Evolutionary conservation across 2,888 invertebrate genomes (phyloP).

Genomic region (Azorinus chamasolen): DNA sequence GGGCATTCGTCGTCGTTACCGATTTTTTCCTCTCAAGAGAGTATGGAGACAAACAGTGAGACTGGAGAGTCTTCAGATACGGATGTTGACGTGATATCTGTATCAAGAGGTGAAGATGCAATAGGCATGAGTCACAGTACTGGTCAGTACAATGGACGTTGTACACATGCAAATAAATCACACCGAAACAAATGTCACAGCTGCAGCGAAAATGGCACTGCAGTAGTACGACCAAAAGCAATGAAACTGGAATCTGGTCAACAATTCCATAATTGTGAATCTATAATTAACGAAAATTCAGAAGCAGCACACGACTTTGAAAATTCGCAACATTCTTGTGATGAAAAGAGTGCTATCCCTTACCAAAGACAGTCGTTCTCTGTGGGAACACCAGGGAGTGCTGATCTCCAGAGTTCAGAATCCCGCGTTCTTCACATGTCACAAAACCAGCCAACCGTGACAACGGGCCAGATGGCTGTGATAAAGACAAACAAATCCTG

Average conservation of each 20-base stretch:
- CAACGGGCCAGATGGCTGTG: background rate
- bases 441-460: constrained; percentile 29
- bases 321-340: background rate
- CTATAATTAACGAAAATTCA: background rate
- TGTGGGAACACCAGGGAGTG: background rate
- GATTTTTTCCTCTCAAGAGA: constrained; percentile 56
- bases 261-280: constrained; percentile 40
- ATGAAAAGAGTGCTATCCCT: background rate
- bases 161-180: background rate
- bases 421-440: constrained; percentile 50
- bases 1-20: constrained; percentile 45
- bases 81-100: constrained; percentile 50
- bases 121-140: background rate
- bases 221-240: constrained; percentile 54
- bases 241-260: constrained; percentile 54
- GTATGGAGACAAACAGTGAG: constrained; percentile 63
- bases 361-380: too few species aligned
- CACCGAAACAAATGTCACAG: constrained; percentile 4
- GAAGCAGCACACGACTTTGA: background rate
- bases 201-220: constrained; percentile 23
- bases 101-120: background rate
- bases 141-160: background rate
- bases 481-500: background rate
- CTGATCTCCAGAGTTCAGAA: constrained; percentile 40
- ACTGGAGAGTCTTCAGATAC: constrained; percentile 50